Evolutionary conservation across 1,140 invertebrate species (phyloP).

Genomic region (Andrena cerasifolii): DNA sequence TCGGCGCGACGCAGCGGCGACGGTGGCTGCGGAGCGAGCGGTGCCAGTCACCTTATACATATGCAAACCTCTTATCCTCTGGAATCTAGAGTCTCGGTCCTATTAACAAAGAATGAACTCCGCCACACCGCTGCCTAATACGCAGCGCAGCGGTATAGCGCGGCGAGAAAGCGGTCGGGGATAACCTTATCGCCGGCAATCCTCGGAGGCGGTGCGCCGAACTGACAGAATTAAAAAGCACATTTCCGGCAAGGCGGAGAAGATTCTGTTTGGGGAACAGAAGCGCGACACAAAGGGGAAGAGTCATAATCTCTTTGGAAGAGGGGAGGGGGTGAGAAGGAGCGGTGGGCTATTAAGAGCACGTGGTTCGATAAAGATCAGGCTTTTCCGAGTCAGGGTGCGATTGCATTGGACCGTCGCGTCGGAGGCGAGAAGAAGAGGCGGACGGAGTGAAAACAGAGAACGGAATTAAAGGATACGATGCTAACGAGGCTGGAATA

Average conservation of each 20-base stretch:
- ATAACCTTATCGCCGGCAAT: no score
- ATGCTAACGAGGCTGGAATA: constrained; percentile 60
- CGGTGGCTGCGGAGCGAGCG: no score
- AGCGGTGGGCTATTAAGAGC: constrained; percentile 16
- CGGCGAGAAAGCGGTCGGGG: no score
- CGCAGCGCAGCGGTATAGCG: no score
- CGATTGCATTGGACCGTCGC: constrained; percentile 41
- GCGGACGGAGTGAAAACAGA: constrained; percentile 36
- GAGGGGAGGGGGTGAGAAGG: background rate
- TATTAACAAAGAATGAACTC: constrained; percentile 22
- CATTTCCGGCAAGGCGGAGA: background rate
- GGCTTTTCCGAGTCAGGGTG: background rate
- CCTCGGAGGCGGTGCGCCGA: background rate
- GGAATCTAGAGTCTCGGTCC: constrained; percentile 1
- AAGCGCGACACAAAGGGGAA: no score
- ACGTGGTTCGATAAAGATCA: constrained; percentile 21
- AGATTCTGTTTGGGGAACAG: background rate
- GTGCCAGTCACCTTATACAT: constrained; percentile 28
- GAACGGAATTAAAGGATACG: constrained; percentile 55
- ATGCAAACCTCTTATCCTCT: constrained; percentile 33
- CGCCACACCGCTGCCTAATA: background rate
- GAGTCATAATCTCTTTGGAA: no score
- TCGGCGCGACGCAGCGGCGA: no score
- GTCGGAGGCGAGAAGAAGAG: background rate
- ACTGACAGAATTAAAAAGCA: background rate